These are phyloP conservation scores for Lepidocyrtoides sp. DNA, from an alignment of 2,888 invertebrate genomes.

Conservation along the genomic window DNA sequence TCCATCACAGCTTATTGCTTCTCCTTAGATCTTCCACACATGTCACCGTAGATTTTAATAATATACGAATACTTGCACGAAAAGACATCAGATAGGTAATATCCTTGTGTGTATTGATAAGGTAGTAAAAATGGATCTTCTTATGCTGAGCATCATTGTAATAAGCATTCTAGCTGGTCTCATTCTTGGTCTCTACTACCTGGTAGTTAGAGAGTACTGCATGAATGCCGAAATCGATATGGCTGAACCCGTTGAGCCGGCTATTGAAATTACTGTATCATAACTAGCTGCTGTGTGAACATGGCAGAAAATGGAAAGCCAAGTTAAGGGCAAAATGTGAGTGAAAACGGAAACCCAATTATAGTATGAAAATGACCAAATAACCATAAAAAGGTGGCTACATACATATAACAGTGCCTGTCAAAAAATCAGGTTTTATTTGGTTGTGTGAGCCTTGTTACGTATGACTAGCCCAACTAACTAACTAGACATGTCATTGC, in stretches of 20 bases:
- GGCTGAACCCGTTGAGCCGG: constrained; percentile 75
- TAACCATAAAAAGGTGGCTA: no score
- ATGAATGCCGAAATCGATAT: constrained; percentile 79
- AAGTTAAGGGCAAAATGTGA: constrained; percentile 30
- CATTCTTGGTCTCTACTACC: constrained; percentile 84
- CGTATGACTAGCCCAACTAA: no score
- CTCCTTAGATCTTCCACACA: background rate
- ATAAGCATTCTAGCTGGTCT: constrained; percentile 84
- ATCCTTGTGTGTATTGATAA: no score
- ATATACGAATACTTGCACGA: no score
- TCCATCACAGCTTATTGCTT: constrained; percentile 47
- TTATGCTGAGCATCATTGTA: constrained; percentile 84
- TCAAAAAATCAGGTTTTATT: no score
- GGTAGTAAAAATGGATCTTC: constrained; percentile 83
- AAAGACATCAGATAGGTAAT: no score
- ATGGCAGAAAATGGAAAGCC: constrained; percentile 36
- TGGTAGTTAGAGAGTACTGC: constrained; percentile 84
- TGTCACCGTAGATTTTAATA: background rate
- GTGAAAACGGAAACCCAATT: constrained; percentile 53
- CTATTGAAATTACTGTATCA: constrained; percentile 75
- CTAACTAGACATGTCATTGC: no score
- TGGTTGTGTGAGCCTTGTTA: no score
- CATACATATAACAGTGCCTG: background rate
- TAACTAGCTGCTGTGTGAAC: constrained; percentile 70
- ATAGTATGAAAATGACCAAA: no score